phyloP scores from a whole-genome alignment of 2,888 invertebrate species.

The Leptogaster cylindrica region DNA sequence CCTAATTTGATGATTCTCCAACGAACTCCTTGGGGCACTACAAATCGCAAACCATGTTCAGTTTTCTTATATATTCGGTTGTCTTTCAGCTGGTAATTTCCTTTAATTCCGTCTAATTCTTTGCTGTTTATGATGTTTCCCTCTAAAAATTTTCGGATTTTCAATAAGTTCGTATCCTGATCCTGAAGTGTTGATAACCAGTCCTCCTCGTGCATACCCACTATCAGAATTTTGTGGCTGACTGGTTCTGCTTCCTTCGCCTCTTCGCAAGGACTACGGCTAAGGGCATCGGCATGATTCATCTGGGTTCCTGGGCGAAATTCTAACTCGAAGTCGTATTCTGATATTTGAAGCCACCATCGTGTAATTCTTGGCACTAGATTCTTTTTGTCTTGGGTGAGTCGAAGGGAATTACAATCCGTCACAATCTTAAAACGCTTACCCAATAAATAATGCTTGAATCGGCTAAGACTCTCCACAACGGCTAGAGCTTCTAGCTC shows the following conservation, averaged over 20 bases:
- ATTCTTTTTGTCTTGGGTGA: not conserved
- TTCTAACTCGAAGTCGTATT: not conserved
- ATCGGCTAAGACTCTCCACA: too few relatives aligned
- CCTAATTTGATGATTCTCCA: not conserved
- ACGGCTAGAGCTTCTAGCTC: slow-evolving; percentile 9
- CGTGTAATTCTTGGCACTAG: too few relatives aligned
- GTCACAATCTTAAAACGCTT: too few relatives aligned
- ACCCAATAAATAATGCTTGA: too few relatives aligned
- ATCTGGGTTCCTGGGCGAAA: too few relatives aligned
- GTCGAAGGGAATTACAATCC: not conserved
- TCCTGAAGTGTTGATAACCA: not conserved
- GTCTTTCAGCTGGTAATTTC: slow-evolving; percentile 10
- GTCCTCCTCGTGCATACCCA: not conserved
- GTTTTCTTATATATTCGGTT: slow-evolving; percentile 11
- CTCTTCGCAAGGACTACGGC: not conserved
- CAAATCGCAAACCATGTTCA: not conserved
- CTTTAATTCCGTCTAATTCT: not conserved
- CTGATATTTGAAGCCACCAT: too few relatives aligned
- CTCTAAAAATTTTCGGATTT: not conserved
- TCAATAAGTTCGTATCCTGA: too few relatives aligned
- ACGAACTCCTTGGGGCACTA: not conserved
- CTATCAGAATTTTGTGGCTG: not conserved
- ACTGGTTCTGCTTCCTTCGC: not conserved
- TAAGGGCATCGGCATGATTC: slow-evolving; percentile 3
- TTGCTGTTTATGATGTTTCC: not conserved